A percentile compares a stretch with the other conserved stretches of the same genome.
Conservation (phyloP, 2,113 vertebrate species). For the Myotis davidii region DNA sequence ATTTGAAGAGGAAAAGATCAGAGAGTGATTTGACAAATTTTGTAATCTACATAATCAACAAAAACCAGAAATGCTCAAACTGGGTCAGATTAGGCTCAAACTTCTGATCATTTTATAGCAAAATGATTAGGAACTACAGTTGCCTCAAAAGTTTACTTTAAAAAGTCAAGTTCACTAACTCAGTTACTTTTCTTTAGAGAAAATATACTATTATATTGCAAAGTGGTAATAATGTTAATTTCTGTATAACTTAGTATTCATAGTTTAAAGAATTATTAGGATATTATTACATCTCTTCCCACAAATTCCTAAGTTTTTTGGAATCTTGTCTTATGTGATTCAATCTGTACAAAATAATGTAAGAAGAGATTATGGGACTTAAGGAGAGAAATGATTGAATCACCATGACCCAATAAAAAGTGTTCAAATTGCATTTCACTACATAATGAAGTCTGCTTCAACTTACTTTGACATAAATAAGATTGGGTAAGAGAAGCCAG, state of each 20-base stretch:
- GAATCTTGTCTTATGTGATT: slow-evolving; percentile 54
- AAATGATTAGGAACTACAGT: slow-evolving; percentile 40
- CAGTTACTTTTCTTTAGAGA: slow-evolving; percentile 47
- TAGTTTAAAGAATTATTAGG: not conserved
- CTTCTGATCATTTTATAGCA: not conserved
- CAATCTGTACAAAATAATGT: slow-evolving; percentile 55
- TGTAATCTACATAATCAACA: not conserved
- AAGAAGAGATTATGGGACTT: slow-evolving; percentile 59
- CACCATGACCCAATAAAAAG: slow-evolving; percentile 75
- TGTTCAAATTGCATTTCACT: slow-evolving; percentile 78
- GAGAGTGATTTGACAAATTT: not conserved
- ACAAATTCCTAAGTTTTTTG: slow-evolving; percentile 47
- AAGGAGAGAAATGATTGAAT: slow-evolving; percentile 75
- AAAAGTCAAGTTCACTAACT: slow-evolving; percentile 30
- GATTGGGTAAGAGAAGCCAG: slow-evolving; percentile 68
- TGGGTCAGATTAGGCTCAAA: not conserved
- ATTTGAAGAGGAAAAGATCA: not conserved
- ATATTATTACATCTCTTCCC: slow-evolving; percentile 7
- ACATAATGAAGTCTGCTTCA: slow-evolving; percentile 79
- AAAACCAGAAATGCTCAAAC: slow-evolving; percentile 23
- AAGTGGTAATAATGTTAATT: not conserved
- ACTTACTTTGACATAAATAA: slow-evolving; percentile 79
- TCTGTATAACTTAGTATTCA: not conserved
- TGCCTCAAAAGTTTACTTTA: slow-evolving; percentile 48
- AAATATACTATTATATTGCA: not conserved